Base-by-base conservation (phyloP, 2,888 invertebrate species). In the Ormyrus pomaceus region DNA sequence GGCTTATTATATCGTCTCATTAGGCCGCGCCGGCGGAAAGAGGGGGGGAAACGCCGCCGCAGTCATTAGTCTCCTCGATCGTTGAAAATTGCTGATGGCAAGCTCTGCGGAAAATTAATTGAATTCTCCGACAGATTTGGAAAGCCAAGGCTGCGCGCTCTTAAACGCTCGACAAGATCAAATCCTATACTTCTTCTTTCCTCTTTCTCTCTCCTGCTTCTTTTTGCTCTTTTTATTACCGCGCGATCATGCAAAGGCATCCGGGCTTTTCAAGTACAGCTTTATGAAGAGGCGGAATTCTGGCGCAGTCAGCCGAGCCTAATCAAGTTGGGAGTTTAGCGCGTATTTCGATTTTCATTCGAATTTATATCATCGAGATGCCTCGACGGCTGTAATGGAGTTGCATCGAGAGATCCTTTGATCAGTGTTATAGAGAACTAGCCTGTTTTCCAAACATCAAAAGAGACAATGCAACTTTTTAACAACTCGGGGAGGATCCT, bases 61-160 rank as follows among this genome's bases (percentile, higher is more conserved):
- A 73, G 80, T 80, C 80, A 80, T 84, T 84, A 83, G 84, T 82
- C 82, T 82, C 77, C 77, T 81, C 83, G 62, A 83, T 83, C 82
- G 78, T 64, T 64, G 8, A 83, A 83, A 84, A 83, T 83, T 83
- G 81, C 82, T 80, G 81, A 79, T 73, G 83, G 79, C 80, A 74
- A 46, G 76, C 62, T 71, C 81, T 76, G 81, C 73, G 82, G 80
- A 82, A 84, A 84, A 86, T 85, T 86, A 86, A 85, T 86, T 84
- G 85, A 85, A 85, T 86, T 85, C 85, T 83, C 80, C 68, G 77
- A n/a, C 58, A 46, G 59, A 6, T 13, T 70, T 53, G 70, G 71
- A 71, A 70, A 59, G 75, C n/a, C 65, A 6, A 34, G 10, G 46
- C 10, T 45, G 13, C 46, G 13, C 53, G 9, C 51, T 51, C 68